phyloP scores from a whole-genome alignment of 2,888 invertebrate genomes.

The Fissipunctia ypsillon region DNA sequence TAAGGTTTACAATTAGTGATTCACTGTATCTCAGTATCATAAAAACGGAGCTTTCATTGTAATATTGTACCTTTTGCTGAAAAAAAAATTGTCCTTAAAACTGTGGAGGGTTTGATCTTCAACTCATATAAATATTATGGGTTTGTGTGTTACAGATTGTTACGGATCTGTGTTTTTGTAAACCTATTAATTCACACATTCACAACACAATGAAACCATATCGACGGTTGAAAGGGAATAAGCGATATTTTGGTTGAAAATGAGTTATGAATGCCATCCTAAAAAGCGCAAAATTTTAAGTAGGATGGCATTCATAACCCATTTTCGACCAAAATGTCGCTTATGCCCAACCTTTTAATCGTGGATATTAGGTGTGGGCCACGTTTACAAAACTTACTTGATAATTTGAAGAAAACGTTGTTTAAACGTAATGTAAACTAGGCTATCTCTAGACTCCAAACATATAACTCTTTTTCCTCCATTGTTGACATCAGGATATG shows the following conservation, averaged over 20 bases:
- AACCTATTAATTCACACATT: not conserved
- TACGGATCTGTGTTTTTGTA: not conserved
- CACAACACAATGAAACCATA: not conserved
- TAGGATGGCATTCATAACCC: too few relatives aligned
- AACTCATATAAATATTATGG: not conserved
- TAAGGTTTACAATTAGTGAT: slow-evolving; percentile 33
- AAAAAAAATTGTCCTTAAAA: not conserved
- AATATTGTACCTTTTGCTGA: not conserved
- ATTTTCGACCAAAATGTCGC: too few relatives aligned
- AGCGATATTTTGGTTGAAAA: too few relatives aligned
- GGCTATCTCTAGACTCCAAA: too few relatives aligned
- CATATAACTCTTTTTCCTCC: not conserved
- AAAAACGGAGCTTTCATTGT: not conserved
- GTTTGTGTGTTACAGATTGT: not conserved
- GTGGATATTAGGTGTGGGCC: not conserved
- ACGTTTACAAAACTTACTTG: not conserved
- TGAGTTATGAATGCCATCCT: too few relatives aligned
- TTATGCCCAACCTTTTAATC: too few relatives aligned
- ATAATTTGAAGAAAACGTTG: not conserved
- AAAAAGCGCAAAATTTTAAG: too few relatives aligned
- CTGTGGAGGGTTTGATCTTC: not conserved
- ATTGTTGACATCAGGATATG: not conserved
- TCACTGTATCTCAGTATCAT: not conserved
- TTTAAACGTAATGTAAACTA: too few relatives aligned
- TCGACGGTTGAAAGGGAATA: too few relatives aligned